Percentiles rank a stretch among this genome's conserved stretches.
phyloP scores from a whole-genome alignment of 2,113 vertebrate species.

The Falco punctatus region DNA sequence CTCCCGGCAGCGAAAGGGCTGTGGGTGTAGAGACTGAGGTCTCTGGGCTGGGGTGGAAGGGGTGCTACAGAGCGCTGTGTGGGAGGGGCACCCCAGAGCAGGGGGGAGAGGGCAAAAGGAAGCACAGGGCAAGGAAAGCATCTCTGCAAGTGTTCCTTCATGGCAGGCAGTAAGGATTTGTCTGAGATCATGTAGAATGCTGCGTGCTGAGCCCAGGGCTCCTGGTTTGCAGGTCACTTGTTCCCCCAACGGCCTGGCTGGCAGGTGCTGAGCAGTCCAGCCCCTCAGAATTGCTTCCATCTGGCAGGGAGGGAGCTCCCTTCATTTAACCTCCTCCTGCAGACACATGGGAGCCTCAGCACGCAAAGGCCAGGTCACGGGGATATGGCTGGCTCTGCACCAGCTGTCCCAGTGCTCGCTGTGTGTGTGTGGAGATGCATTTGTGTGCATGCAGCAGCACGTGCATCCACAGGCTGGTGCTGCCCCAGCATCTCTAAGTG shows the following conservation, averaged over 20 bases:
- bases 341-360: background rate
- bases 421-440: fast-evolving
- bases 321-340: background rate
- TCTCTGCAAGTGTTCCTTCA: background rate
- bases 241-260: background rate
- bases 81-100: background rate
- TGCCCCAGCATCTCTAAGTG: background rate
- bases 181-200: background rate
- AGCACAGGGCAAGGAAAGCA: background rate
- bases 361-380: fast-evolving
- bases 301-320: background rate
- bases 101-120: background rate
- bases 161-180: background rate
- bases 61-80: background rate
- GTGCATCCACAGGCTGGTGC: background rate
- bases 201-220: background rate
- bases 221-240: background rate
- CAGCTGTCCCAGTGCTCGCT: background rate
- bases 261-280: background rate
- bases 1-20: background rate
- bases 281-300: background rate
- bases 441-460: fast-evolving
- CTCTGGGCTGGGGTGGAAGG: background rate
- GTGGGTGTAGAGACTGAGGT: background rate
- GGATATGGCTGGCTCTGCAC: background rate